Evolutionary conservation across 2,113 vertebrate genomes (phyloP), one percentile per base, ranked within the genome.

Genomic region (Parotia lawesii): DNA sequence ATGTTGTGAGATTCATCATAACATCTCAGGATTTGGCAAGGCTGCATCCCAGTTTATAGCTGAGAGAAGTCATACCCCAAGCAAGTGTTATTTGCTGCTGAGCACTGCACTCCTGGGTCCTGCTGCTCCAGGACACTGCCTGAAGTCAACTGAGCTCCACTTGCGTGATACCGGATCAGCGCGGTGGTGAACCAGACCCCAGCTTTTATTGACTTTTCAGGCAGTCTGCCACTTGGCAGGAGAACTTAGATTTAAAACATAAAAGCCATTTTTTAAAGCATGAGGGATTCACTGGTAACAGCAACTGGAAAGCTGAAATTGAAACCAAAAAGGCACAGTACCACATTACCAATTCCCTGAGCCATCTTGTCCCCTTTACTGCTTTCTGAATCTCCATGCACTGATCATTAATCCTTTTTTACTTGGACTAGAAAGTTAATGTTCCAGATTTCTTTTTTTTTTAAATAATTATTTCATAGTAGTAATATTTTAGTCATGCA

Each of bases 211-310:
- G 93, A 79, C 91, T 91, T 88, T 90, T 85, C 89, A 85, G 94
- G 94, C 95, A 96, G 42, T 33, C 50, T 95, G 94, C 96, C 94
- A 95, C 54, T 95, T 97, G 96, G 95, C 94, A 95, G 45, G 37
- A 90, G 91, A 93, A 96, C 93, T 94, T 93, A 90, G 60, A 67
- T 93, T 93, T 81, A 70, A 83, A 93, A 93, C 82, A 95, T 96
- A 85, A 96, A 97, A 97, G 74, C 38, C 33, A 29, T 77, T 89
- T 94, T 93, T 85, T 73, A 91, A 89, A 89, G 87, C 93, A 80
- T 89, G 42, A 93, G 74, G 89, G 78, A 91, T 95, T 96, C 94
- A 82, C 95, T 91, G 60, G 85, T 82, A 93, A 95, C 81, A 85
- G 89, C 87, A 91, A 88, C 72, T 77, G 90, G 84, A 92, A 95